phyloP scores from a whole-genome alignment of 2,888 invertebrate species.

The Muschampia plurimacula region DNA sequence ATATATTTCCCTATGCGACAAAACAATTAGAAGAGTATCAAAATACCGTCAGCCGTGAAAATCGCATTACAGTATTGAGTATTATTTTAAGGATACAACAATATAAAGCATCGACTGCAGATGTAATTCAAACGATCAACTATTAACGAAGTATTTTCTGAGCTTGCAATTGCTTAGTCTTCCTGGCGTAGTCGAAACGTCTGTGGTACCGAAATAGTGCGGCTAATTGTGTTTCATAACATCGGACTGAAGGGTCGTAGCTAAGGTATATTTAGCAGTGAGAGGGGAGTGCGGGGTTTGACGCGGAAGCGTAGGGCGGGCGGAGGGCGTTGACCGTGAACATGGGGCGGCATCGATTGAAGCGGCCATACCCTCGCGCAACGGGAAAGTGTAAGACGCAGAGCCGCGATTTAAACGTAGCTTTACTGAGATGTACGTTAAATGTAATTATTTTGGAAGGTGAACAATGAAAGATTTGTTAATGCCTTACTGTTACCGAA shows the following conservation, averaged over 20 bases:
- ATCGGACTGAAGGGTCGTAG: slow-evolving; percentile 71
- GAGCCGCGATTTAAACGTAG: slow-evolving; percentile 29
- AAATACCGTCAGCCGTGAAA: not conserved
- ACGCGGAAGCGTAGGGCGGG: slow-evolving; percentile 85
- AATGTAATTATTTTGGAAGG: not conserved
- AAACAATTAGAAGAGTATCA: not conserved
- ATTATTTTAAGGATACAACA: not conserved
- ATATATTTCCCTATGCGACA: no score
- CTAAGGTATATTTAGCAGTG: slow-evolving; percentile 74
- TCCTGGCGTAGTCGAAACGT: slow-evolving; percentile 56
- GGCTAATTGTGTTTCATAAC: slow-evolving; percentile 82
- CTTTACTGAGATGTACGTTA: slow-evolving; percentile 11
- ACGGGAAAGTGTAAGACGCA: slow-evolving; percentile 65
- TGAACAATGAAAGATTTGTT: not conserved
- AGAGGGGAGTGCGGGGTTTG: slow-evolving; percentile 57
- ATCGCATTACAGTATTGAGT: not conserved
- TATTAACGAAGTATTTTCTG: slow-evolving; percentile 35
- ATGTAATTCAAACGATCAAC: slow-evolving; percentile 6
- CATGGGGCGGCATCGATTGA: slow-evolving; percentile 83
- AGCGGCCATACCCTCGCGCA: slow-evolving; percentile 83
- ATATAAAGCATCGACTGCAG: not conserved
- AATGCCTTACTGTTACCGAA: no score
- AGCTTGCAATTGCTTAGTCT: slow-evolving; percentile 52
- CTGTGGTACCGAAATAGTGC: slow-evolving; percentile 73
- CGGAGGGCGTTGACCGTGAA: slow-evolving; percentile 86